These are phyloP conservation scores for Pollenia angustigena DNA, from an alignment of 2,888 invertebrate species.

Conservation along the genomic window DNA sequence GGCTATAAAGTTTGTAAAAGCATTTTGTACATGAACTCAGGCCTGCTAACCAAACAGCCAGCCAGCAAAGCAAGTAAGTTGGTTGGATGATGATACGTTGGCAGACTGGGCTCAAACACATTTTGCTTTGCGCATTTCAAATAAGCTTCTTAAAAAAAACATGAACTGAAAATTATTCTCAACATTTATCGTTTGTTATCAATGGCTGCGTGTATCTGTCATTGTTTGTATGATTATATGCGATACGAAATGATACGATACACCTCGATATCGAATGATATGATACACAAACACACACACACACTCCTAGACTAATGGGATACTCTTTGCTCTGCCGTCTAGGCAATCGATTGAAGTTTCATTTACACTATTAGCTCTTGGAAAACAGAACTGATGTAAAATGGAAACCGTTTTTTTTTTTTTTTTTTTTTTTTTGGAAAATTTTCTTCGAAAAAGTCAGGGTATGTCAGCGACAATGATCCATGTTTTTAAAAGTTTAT, in stretches of 20 bases:
- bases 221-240: constrained; percentile 70
- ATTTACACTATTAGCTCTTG: constrained; percentile 67
- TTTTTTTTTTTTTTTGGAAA: not conserved
- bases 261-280: constrained; percentile 14
- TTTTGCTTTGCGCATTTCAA: constrained; percentile 69
- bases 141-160: constrained; percentile 69
- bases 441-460: constrained; percentile 44
- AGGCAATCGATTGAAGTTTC: constrained; percentile 69
- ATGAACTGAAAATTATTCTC: constrained; percentile 68
- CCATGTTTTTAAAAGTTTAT: constrained; percentile 7
- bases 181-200: constrained; percentile 72
- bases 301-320: constrained; percentile 28
- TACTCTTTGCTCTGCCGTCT: constrained; percentile 22
- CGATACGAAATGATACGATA: constrained; percentile 60
- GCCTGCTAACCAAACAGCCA: not conserved
- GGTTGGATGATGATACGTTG: constrained; percentile 30
- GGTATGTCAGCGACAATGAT: constrained; percentile 35
- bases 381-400: constrained; percentile 32
- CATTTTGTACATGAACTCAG: constrained; percentile 55
- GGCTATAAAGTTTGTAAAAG: constrained; percentile 61
- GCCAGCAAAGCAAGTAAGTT: constrained; percentile 4
- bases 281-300: constrained; percentile 12
- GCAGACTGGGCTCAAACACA: constrained; percentile 51
- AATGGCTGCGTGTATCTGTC: constrained; percentile 77
- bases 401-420: not conserved